These are phyloP conservation scores for Corythoichthys intestinalis DNA, from an alignment of 2,113 vertebrate genomes.

Conservation along the genomic window DNA sequence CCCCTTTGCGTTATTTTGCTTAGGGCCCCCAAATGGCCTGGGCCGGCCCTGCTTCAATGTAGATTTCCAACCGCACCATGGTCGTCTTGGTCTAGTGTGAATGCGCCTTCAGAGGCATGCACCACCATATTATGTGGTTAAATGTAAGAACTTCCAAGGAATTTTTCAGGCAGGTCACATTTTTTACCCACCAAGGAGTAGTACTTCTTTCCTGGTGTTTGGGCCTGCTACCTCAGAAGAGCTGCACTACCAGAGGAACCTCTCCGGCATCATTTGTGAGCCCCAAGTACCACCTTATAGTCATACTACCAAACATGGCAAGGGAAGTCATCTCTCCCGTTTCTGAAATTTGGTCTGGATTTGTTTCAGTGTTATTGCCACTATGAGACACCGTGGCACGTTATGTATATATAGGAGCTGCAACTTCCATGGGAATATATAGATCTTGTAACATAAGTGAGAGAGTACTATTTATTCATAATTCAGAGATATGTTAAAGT, in stretches of 20 bases:
- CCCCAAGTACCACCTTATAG: too few species aligned
- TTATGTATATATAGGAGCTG: not conserved
- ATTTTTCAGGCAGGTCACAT: not conserved
- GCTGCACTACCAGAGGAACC: not conserved
- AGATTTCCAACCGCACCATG: too few species aligned
- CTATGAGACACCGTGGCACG: not conserved
- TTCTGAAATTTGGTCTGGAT: not conserved
- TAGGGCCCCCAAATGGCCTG: too few species aligned
- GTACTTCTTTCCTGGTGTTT: not conserved
- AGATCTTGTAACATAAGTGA: not conserved
- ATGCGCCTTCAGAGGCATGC: constrained; percentile 15
- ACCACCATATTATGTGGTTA: constrained; percentile 31
- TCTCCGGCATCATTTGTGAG: not conserved
- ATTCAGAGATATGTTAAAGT: constrained; percentile 8
- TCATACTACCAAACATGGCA: too few species aligned
- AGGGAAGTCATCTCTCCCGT: not conserved
- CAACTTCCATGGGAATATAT: not conserved
- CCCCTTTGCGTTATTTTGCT: too few species aligned
- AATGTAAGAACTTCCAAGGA: constrained; percentile 9
- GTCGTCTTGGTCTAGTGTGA: too few species aligned
- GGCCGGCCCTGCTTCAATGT: too few species aligned
- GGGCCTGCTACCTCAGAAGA: not conserved
- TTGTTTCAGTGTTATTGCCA: not conserved
- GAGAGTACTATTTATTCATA: not conserved
- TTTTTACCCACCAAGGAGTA: not conserved